A percentile compares a stretch with the other conserved stretches of the same genome.
Evolutionary conservation across 1,140 invertebrate genomes (phyloP).

Genomic region (Zophobas atratus): DNA sequence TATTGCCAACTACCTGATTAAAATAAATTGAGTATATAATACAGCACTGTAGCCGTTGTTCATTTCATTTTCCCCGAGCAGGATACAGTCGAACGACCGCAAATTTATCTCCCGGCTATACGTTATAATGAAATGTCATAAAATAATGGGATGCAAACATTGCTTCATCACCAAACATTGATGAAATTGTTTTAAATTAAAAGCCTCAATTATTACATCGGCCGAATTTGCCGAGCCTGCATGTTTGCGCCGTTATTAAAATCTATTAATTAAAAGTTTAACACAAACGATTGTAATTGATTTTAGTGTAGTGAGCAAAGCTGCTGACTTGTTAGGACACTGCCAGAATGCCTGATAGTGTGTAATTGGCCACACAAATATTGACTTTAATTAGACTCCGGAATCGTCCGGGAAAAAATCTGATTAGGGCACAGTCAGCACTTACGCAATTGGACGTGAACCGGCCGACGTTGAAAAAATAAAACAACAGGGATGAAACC

Average conservation of each 20-base stretch:
- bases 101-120: constrained; percentile 29
- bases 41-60: constrained; percentile 1
- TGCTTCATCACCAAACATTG: constrained; percentile 41
- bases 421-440: constrained; percentile 44
- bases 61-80: constrained; percentile 10
- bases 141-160: constrained; percentile 39
- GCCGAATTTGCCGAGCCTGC: constrained; percentile 26
- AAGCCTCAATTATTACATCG: constrained; percentile 24
- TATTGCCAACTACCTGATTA: constrained; percentile 21
- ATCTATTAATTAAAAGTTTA: constrained; percentile 46
- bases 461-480: constrained; percentile 22
- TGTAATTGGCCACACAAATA: constrained; percentile 57
- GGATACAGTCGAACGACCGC: constrained; percentile 12
- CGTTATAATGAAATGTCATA: constrained; percentile 41
- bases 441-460: constrained; percentile 43
- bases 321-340: constrained; percentile 55
- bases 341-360: constrained; percentile 54
- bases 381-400: constrained; percentile 60
- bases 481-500: neutral
- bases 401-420: constrained; percentile 48
- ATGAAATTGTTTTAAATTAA: constrained; percentile 42
- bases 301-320: constrained; percentile 49
- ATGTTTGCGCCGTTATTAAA: constrained; percentile 29
- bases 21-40: constrained; percentile 37
- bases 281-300: constrained; percentile 45